A percentile compares a stretch with the other conserved stretches of the same genome.
These are phyloP conservation scores for Diloba caeruleocephala DNA, from an alignment of 2,888 invertebrate genomes.

Conservation along the genomic window DNA sequence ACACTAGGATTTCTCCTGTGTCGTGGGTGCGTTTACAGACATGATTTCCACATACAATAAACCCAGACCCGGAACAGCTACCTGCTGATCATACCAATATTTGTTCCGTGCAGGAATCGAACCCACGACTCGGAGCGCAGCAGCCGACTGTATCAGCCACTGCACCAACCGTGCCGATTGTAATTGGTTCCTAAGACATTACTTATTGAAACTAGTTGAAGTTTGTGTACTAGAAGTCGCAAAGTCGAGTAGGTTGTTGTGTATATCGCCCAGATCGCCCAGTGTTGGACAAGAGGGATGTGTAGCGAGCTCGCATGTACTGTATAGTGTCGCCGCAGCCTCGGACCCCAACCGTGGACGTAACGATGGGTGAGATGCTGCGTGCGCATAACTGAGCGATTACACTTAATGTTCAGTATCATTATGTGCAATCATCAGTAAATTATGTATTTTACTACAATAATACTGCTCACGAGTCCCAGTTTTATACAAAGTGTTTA, in stretches of 20 bases:
- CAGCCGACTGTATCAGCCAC: too few relatives aligned
- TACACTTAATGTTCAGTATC: conserved; percentile 22
- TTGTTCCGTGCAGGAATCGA: too few relatives aligned
- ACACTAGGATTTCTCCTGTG: too few relatives aligned
- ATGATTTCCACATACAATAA: too few relatives aligned
- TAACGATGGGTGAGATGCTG: conserved; percentile 2
- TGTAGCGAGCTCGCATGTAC: neutral
- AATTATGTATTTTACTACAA: conserved; percentile 1
- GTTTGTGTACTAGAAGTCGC: conserved; percentile 7
- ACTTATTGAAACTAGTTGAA: too few relatives aligned
- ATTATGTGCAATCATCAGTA: conserved; percentile 15
- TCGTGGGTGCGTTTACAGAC: too few relatives aligned
- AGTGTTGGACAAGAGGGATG: conserved; percentile 22
- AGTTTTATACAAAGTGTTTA: neutral
- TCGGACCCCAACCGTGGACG: neutral
- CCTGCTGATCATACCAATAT: too few relatives aligned
- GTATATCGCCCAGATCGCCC: conserved; percentile 14
- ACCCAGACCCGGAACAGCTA: too few relatives aligned
- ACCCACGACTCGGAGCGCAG: too few relatives aligned
- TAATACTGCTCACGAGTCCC: neutral
- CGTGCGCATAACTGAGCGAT: conserved; percentile 16
- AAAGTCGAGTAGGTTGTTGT: neutral
- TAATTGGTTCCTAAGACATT: too few relatives aligned
- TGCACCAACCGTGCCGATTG: too few relatives aligned
- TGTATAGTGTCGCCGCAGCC: neutral